Evolutionary conservation across 1,140 invertebrate species (phyloP), one percentile per base, ranked within the genome.

Genomic region (Conus betulinus): DNA sequence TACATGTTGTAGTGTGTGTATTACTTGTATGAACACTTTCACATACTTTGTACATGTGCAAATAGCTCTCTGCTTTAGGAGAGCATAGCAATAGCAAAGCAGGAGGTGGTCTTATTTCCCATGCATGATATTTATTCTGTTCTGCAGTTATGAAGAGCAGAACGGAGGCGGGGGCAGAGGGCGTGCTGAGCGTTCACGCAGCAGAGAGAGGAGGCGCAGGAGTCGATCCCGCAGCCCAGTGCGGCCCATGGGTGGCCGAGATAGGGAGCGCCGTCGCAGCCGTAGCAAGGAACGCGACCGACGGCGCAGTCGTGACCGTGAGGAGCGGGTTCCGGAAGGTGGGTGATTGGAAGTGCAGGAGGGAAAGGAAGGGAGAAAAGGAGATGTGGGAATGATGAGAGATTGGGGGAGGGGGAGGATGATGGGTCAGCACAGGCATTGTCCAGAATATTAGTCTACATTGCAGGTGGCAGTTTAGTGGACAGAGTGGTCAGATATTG

Each of bases 161-260:
- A 88, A 92, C 27, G 87, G 90, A 51, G 85, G 90, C 25, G 89
- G 91, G 76, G 84, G 89, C 17, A 87, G 91, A 17, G 81, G 95
- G 88, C 95, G 93, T 76, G 93, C 94, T 63, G 95, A 95, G 74
- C 84, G 92, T 17, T 87, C 89, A 51, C 90, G 93, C 52, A 90
- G 91, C 67, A 88, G 94, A 57, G 91, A 92, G 83, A 82, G 94
- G 53, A 90, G 92, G 11, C 89, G 91, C 39, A 87, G 94, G 39
- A 91, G 88, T 53, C 89, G 88, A 85, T 89, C 91, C 67, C 90
- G 91, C 55, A 88, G 90, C n/a, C 82, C 90, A 10, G 96, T 95
- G 13, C 67, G 91, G 57, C 95, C 94, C 6, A 94, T 96, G 84
- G 94, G 95, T 89, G 90, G 87, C 51, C 88, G 83, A 90, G 92